Percentiles rank a stretch among this genome's conserved stretches.
Evolutionary conservation across 2,797 vertebrate genomes (phyloP).

Genomic region (Arctocebus calabarensis): DNA sequence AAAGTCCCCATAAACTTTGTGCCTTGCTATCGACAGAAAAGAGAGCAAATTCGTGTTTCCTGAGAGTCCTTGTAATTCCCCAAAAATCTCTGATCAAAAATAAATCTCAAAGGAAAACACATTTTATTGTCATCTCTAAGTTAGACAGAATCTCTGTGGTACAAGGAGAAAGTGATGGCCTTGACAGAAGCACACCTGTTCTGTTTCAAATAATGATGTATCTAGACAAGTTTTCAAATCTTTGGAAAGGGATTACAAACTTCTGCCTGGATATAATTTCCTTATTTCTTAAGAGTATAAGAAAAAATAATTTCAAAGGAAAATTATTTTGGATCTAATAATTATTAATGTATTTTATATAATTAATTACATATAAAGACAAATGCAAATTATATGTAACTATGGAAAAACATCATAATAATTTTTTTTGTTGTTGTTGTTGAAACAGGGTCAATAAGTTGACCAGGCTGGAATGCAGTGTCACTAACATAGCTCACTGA

Average conservation of each 20-base stretch:
- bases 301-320: slow-evolving; percentile 25
- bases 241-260: background rate
- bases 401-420: background rate
- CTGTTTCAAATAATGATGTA: slow-evolving; percentile 18
- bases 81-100: background rate
- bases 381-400: slow-evolving; percentile 3
- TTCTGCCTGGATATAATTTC: background rate
- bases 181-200: background rate
- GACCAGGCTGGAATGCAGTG: background rate
- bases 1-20: slow-evolving; percentile 13
- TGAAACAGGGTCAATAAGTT: background rate
- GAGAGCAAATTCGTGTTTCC: background rate
- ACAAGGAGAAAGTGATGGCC: background rate
- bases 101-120: background rate
- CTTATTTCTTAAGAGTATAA: background rate
- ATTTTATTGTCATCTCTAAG: background rate
- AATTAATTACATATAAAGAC: background rate
- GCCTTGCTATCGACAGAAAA: background rate
- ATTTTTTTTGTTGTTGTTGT: background rate
- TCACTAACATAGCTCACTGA: background rate
- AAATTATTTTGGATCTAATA: slow-evolving; percentile 14
- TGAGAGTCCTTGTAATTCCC: background rate
- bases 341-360: background rate
- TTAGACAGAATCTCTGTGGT: background rate
- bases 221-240: slow-evolving; percentile 34